Base-by-base conservation (phyloP, 1,140 invertebrate species). In the Hyles vespertilio region DNA sequence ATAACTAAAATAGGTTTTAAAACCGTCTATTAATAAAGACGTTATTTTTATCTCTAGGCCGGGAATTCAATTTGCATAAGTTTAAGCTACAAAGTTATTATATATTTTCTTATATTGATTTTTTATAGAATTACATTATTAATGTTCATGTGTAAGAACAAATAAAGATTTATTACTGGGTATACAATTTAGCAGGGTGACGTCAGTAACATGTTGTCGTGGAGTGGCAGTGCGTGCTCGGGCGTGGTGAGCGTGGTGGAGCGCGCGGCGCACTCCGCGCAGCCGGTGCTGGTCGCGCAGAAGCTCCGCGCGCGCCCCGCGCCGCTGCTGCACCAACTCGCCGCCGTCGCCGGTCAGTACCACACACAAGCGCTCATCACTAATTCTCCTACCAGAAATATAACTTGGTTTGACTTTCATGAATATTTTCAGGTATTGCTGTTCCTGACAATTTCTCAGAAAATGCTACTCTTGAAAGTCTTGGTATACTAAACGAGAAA, bases 251-350 rank as follows among this genome's bases (percentile, higher is more conserved):
- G n/a, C n/a, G 50, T 33, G 7, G 7, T 33, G 32, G 50, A 51
- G 50, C 32, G 32, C 34, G 9, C 32, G 34, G 7, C 9, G 32
- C 32, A 51, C 32, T 34, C 32, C 3, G n/a, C 32, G 9, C 32
- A 51, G 4, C n/a, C 34, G 50, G 34, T 33, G 9, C 32, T 51
- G 11, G 22, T 12, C 32, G 50, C 50, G 34, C 9, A 51, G n/a
- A 8, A 10, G 32, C 50, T 51, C n/a, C 50, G 32, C 32, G 32
- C 32, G 33, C 7, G 6, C n/a, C 50, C 32, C 32, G 32, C 34
- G 34, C 7, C 50, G 12, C 50, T 51, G 32, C 32, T 51, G 8
- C 32, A 51, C n/a, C 50, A 51, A 11, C 32, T 51, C n/a, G 50
- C 32, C n/a, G 3, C 22, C 3, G 50, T 51, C 3, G 50, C 50